Evolutionary conservation across 1,140 invertebrate genomes (phyloP).

Genomic region (Drosophila pruinosa): DNA sequence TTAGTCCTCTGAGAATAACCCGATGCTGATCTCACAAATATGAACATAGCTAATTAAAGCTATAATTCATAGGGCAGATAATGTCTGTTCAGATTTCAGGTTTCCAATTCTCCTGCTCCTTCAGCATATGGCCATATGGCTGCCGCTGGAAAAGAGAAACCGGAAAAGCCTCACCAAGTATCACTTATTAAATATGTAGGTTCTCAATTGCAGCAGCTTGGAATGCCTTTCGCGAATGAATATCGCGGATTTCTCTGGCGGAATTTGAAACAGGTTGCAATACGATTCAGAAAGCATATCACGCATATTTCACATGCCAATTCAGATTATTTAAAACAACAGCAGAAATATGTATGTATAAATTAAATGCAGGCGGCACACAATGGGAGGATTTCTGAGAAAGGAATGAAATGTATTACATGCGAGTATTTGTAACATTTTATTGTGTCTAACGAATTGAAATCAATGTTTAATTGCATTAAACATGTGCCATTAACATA

Average conservation of each 20-base stretch:
- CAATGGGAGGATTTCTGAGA: background rate
- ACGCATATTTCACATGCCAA: conserved; percentile 3
- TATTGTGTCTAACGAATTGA: conserved; percentile 33
- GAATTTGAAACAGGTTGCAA: background rate
- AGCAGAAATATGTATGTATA: background rate
- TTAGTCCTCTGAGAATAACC: background rate
- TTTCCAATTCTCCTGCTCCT: too few relatives aligned
- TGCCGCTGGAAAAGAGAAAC: too few relatives aligned
- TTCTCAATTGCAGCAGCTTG: too few relatives aligned
- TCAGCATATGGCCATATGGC: too few relatives aligned
- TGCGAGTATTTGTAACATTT: conserved; percentile 14
- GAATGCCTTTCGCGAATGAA: background rate
- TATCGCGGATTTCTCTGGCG: background rate
- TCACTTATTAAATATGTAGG: background rate
- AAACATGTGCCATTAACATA: conserved; percentile 67
- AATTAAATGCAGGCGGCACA: background rate
- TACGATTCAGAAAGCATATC: background rate
- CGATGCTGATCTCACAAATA: too few relatives aligned
- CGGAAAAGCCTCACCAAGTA: too few relatives aligned
- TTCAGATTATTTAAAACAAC: background rate
- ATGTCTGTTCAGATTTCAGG: too few relatives aligned
- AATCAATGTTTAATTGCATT: conserved; percentile 56
- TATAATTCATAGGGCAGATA: too few relatives aligned
- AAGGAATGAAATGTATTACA: conserved; percentile 2
- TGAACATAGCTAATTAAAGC: too few relatives aligned